Percentiles rank a stretch among this genome's conserved stretches.
phyloP scores from a whole-genome alignment of 2,888 invertebrate genomes.

The Drosophila greeni region DNA sequence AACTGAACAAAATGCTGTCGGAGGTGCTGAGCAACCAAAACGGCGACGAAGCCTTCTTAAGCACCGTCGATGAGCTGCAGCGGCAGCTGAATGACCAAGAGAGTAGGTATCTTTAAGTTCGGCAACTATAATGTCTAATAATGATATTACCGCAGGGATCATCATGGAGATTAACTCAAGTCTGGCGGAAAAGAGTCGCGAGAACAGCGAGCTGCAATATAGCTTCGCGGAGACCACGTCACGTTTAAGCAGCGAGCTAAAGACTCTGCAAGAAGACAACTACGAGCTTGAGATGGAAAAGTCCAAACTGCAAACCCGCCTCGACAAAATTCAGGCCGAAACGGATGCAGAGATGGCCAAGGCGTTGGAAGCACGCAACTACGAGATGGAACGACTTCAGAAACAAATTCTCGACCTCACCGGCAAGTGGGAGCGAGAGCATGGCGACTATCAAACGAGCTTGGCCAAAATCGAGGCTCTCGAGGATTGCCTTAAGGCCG shows the following conservation, averaged over 20 bases:
- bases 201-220: slow-evolving; percentile 80
- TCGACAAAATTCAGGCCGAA: slow-evolving; percentile 76
- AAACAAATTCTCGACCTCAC: slow-evolving; percentile 74
- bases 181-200: slow-evolving; percentile 80
- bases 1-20: slow-evolving; percentile 84
- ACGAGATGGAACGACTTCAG: slow-evolving; percentile 75
- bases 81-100: slow-evolving; percentile 84
- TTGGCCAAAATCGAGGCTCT: slow-evolving; percentile 78
- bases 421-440: slow-evolving; percentile 69
- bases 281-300: slow-evolving; percentile 80
- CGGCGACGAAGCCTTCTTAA: slow-evolving; percentile 82
- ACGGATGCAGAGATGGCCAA: slow-evolving; percentile 76
- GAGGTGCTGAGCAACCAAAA: slow-evolving; percentile 85
- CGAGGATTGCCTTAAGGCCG: slow-evolving; percentile 79
- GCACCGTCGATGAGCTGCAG: slow-evolving; percentile 84
- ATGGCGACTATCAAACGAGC: slow-evolving; percentile 75
- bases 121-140: background rate
- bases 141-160: slow-evolving; percentile 70
- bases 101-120: slow-evolving; percentile 66
- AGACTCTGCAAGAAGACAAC: slow-evolving; percentile 81
- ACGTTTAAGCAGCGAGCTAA: slow-evolving; percentile 80
- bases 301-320: slow-evolving; percentile 68
- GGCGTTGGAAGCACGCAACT: slow-evolving; percentile 74
- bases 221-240: slow-evolving; percentile 78
- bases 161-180: slow-evolving; percentile 80